A percentile compares a stretch with the other conserved stretches of the same genome.
Conservation (phyloP, 2,888 invertebrate genomes). For the Drosophila anomalipes region DNA sequence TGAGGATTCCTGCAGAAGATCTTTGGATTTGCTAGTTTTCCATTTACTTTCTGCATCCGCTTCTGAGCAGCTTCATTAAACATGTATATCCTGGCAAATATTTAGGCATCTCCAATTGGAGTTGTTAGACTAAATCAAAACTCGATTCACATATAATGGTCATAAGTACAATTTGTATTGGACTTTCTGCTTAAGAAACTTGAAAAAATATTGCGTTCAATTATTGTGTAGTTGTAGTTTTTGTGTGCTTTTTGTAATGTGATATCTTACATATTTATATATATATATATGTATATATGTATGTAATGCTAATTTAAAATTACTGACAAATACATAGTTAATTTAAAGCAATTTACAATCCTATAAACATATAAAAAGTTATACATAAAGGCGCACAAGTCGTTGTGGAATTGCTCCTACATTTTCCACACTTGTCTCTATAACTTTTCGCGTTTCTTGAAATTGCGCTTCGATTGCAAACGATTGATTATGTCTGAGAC, state of each 20-base stretch:
- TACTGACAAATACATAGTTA: conserved; percentile 40
- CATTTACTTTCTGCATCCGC: not conserved
- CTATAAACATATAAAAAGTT: conserved; percentile 28
- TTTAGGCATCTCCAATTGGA: not conserved
- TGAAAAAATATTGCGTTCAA: conserved; percentile 55
- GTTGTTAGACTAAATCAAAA: not conserved
- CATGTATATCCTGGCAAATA: not conserved
- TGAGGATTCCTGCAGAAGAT: not conserved
- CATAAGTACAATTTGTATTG: conserved; percentile 38
- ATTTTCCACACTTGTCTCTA: conserved; percentile 56
- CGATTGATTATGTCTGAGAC: conserved; percentile 95
- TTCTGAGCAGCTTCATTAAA: not conserved
- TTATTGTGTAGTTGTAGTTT: conserved; percentile 18
- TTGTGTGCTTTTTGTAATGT: conserved; percentile 34
- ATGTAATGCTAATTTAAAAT: conserved; percentile 29
- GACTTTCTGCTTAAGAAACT: conserved; percentile 34
- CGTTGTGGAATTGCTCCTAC: conserved; percentile 35
- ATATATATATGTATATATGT: conserved; percentile 33
- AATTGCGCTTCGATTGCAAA: conserved; percentile 96
- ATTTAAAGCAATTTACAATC: conserved; percentile 43
- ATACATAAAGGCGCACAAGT: conserved; percentile 36
- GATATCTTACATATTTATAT: conserved; percentile 44
- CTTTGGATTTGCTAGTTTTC: not conserved
- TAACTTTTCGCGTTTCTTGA: conserved; percentile 94
- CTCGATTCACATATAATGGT: not conserved